Evolutionary conservation across 2,797 vertebrate genomes (phyloP).

Genomic region (Halcyon badia): DNA sequence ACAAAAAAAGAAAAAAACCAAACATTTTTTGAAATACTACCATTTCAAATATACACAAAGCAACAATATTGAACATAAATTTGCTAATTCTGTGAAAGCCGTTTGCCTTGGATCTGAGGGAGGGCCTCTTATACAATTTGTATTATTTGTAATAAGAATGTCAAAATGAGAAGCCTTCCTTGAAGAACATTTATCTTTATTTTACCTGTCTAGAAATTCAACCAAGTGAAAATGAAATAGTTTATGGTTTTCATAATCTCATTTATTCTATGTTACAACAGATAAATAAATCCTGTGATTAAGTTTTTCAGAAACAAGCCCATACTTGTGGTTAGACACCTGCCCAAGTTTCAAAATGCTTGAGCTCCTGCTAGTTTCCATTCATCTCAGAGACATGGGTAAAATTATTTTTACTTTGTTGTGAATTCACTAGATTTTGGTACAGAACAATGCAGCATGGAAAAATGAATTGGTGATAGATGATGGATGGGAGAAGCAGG

Average conservation of each 20-base stretch:
- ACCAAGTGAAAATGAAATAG: conserved; percentile 20
- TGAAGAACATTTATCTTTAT: conserved; percentile 35
- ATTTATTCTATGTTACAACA: background rate
- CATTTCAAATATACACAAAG: background rate
- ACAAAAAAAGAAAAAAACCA: background rate
- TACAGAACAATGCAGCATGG: background rate
- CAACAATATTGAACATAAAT: background rate
- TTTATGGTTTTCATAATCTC: conserved; percentile 27
- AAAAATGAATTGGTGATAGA: background rate
- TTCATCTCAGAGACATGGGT: background rate
- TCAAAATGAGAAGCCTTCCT: background rate
- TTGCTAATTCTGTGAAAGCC: background rate
- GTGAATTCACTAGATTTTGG: background rate
- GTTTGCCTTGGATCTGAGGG: background rate
- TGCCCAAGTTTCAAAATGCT: background rate
- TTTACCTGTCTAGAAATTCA: conserved; percentile 30
- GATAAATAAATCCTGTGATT: conserved; percentile 1
- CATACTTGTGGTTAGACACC: background rate
- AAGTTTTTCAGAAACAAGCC: background rate
- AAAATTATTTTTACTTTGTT: background rate
- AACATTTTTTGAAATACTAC: background rate
- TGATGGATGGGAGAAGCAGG: background rate
- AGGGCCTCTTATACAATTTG: background rate
- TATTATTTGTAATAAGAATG: background rate
- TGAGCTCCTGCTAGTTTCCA: background rate